Base-by-base conservation (phyloP, 2,797 vertebrate genomes). In the Trachurus trachurus region DNA sequence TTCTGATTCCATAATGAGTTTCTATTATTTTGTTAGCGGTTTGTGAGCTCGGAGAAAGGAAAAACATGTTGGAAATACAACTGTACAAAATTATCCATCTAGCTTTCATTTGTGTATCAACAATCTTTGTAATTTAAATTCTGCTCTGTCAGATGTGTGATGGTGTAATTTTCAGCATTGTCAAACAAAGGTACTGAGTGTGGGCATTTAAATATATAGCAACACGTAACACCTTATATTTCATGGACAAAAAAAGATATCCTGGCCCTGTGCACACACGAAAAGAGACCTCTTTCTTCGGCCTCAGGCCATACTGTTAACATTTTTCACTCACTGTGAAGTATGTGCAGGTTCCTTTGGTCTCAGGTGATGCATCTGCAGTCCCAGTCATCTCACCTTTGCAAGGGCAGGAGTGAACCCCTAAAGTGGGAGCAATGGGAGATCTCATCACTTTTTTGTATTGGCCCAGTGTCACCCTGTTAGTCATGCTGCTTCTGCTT, bases 341-440 rank as follows among this genome's bases (percentile, higher is more conserved):
- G 53, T 47, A 54, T 74, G 71, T 67, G 70, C 66, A 65, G 62
- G 56, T 76, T 79, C 19, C 50, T 79, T 74, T 71, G 56, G 65
- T 85, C 57, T 82, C 54, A 67, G 72, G 73, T 73, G 76, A 82
- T 67, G 15, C 29, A 49, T 74, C 61, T 56, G 9, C 47, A 75
- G 84, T 74, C 57, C 52, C 42, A 22, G 62, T 75, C 66, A 42
- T 70, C 40, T 56, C 57, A 80, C 37, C 42, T 82, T 69, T 49
- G 42, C 44, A 68, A 29, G 2, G 16, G 34, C 11, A 67, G 29
- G n/a, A 76, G 57, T 58, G 50, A 69, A 21, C 54, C 7, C 29
- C 31, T 60, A 19, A 40, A 75, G 45, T 31, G 15, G 40, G 10
- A 82, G 45, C 45, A 65, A 80, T 21, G 4, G 21, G 21, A 34